phyloP scores from a whole-genome alignment of 2,888 invertebrate genomes.

The Lepidocyrtoides sp. region DNA sequence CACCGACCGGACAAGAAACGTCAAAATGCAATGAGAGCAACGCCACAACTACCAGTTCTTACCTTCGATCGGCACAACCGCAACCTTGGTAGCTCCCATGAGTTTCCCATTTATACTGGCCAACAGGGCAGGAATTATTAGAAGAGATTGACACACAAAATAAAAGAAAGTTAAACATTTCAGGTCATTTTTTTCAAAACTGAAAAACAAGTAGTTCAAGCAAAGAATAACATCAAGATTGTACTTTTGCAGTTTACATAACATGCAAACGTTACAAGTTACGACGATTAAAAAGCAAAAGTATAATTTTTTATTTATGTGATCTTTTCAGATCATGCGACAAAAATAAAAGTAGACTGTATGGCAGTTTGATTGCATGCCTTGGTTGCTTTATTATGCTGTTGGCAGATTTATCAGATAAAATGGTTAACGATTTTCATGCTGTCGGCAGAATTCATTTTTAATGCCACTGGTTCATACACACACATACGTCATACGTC shows the following conservation, averaged over 20 bases:
- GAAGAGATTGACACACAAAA: constrained; percentile 59
- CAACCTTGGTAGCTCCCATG: constrained; percentile 78
- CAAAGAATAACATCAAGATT: too few relatives aligned
- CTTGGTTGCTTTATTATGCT: too few relatives aligned
- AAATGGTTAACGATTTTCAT: too few relatives aligned
- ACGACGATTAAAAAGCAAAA: too few relatives aligned
- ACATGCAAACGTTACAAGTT: too few relatives aligned
- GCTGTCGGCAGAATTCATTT: too few relatives aligned
- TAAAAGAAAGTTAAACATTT: constrained; percentile 27
- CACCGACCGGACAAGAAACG: too few relatives aligned
- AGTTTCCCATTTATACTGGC: constrained; percentile 73
- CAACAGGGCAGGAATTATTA: constrained; percentile 20
- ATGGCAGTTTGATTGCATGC: not conserved
- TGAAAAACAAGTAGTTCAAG: not conserved
- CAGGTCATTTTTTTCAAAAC: constrained; percentile 33
- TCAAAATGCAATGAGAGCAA: not conserved
- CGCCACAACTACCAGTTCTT: not conserved
- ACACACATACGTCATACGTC: too few relatives aligned
- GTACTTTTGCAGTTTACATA: too few relatives aligned
- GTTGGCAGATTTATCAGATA: too few relatives aligned
- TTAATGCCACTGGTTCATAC: too few relatives aligned
- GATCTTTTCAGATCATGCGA: constrained; percentile 15
- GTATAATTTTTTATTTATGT: too few relatives aligned
- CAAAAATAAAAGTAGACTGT: not conserved
- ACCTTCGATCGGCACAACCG: constrained; percentile 76